Percentiles rank a stretch among this genome's conserved stretches.
Conservation (phyloP, 2,888 invertebrate species). For the Lucinisca nassula region DNA sequence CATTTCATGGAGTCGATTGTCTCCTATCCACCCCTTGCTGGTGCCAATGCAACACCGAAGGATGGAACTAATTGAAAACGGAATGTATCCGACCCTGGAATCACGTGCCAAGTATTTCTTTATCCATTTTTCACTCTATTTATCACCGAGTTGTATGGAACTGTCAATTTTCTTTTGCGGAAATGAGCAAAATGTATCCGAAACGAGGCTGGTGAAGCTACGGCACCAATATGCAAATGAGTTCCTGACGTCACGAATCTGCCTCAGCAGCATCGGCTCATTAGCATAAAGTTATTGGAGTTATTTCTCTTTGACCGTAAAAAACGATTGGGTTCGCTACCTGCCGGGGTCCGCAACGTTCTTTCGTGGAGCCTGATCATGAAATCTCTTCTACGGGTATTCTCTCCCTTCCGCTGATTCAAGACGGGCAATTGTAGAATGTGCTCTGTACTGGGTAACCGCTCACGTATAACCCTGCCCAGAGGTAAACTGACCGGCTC, state of each 20-base stretch:
- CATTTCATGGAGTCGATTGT: constrained; percentile 69
- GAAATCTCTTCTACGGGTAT: too few relatives aligned
- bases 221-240: constrained; percentile 73
- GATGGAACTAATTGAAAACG: constrained; percentile 38
- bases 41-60: constrained; percentile 34
- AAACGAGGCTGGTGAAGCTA: constrained; percentile 77
- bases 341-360: too few relatives aligned
- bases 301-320: not conserved
- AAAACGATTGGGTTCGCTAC: too few relatives aligned
- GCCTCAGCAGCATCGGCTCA: constrained; percentile 43
- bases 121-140: constrained; percentile 58
- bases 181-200: constrained; percentile 76
- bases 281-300: not conserved
- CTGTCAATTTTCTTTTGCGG: constrained; percentile 66
- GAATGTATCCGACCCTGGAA: constrained; percentile 29
- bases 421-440: too few relatives aligned
- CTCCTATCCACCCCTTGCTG: constrained; percentile 58
- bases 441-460: too few relatives aligned
- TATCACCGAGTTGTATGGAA: constrained; percentile 26
- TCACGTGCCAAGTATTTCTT: constrained; percentile 47
- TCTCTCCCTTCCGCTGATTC: too few relatives aligned
- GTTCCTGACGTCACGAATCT: constrained; percentile 48
- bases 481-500: too few relatives aligned
- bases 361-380: too few relatives aligned
- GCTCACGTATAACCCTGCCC: too few relatives aligned